Conservation (phyloP, 1,140 invertebrate species). For the Sycobia sp. region DNA sequence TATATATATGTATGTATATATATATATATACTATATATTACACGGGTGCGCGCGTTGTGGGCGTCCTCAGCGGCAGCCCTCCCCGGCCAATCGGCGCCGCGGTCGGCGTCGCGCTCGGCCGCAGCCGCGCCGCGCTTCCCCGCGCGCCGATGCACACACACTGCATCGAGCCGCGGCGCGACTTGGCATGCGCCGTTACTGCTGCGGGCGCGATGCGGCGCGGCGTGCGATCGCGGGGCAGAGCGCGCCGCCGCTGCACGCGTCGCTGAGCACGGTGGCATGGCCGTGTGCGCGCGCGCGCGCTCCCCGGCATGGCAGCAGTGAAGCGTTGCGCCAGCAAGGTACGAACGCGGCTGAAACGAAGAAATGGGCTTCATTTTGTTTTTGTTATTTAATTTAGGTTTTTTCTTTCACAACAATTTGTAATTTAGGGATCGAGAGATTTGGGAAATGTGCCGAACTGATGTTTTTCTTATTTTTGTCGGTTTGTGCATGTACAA, state of each 20-base stretch:
- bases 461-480: too few species aligned
- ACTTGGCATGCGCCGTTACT: not conserved
- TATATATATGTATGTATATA: too few species aligned
- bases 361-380: too few species aligned
- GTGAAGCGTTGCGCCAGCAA: too few species aligned
- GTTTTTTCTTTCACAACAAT: too few species aligned
- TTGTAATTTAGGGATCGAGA: too few species aligned
- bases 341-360: too few species aligned
- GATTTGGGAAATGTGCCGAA: too few species aligned
- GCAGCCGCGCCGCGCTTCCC: not conserved
- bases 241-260: not conserved
- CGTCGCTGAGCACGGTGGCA: not conserved
- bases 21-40: too few species aligned
- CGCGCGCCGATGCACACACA: not conserved
- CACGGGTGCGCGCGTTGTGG: constrained; percentile 52
- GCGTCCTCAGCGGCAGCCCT: constrained; percentile 49
- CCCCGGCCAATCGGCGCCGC: constrained; percentile 36
- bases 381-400: too few species aligned
- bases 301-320: too few species aligned
- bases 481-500: too few species aligned
- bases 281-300: not conserved
- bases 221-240: not conserved
- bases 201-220: not conserved
- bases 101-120: not conserved
- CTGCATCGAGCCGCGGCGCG: not conserved